Conservation (phyloP, 2,888 invertebrate species). For the Spatulosminthurus flaviceps region DNA sequence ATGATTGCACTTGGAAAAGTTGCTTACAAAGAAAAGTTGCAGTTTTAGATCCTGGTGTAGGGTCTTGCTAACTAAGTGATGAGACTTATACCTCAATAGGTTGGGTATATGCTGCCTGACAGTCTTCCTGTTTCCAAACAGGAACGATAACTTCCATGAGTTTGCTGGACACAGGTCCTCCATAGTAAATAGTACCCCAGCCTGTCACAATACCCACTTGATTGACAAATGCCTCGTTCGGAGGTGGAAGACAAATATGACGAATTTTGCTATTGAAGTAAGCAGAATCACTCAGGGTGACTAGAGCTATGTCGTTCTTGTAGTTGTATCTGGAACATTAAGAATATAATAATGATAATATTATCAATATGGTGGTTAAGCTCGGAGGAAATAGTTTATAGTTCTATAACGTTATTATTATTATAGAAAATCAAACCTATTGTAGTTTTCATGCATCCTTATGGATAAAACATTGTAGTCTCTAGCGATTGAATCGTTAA, state of each 20-base stretch:
- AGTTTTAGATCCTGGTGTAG: too few species aligned
- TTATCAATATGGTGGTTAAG: background rate
- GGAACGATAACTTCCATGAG: conserved; percentile 82
- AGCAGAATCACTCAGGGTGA: conserved; percentile 66
- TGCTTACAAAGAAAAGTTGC: too few species aligned
- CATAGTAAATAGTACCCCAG: conserved; percentile 68
- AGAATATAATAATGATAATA: too few species aligned
- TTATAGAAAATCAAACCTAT: conserved; percentile 65
- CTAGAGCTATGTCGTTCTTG: conserved; percentile 80
- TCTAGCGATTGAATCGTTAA: conserved; percentile 76
- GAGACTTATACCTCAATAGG: conserved; percentile 67
- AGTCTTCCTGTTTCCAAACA: conserved; percentile 77
- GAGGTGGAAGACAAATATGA: conserved; percentile 84
- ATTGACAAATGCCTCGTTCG: conserved; percentile 69
- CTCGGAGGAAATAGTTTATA: background rate
- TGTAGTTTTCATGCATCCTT: conserved; percentile 75
- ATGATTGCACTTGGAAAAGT: background rate
- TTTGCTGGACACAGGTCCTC: conserved; percentile 75
- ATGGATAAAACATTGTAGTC: conserved; percentile 77
- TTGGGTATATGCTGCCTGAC: conserved; percentile 73
- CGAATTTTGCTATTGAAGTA: conserved; percentile 73
- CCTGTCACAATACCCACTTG: conserved; percentile 76
- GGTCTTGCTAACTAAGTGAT: too few species aligned
- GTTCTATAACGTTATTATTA: background rate
- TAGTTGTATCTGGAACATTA: conserved; percentile 69